These are phyloP conservation scores for Genyomyrus donnyi DNA, from an alignment of 2,113 vertebrate genomes.

Conservation along the genomic window DNA sequence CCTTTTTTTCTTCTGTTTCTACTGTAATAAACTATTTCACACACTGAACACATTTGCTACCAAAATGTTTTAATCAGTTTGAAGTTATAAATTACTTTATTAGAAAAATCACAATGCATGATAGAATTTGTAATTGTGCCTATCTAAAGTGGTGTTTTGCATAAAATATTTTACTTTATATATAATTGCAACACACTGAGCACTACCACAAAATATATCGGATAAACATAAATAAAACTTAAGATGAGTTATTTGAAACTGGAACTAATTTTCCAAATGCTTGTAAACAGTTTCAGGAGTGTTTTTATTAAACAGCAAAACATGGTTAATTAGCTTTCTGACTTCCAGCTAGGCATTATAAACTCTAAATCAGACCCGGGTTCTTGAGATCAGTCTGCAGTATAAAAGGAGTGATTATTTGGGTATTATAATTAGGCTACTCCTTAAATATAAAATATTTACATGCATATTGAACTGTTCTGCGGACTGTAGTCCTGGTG, in stretches of 20 bases:
- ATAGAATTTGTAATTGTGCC: not conserved
- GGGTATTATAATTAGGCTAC: not conserved
- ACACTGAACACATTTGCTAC: not conserved
- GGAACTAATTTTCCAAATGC: not conserved
- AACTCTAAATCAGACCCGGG: not conserved
- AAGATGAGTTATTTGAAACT: not conserved
- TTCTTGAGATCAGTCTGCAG: not conserved
- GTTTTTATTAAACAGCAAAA: not conserved
- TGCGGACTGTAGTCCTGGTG: not conserved
- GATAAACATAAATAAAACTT: not conserved
- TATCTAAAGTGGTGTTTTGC: not conserved
- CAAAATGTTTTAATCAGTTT: not conserved
- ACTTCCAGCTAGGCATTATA: not conserved
- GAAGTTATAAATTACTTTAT: not conserved
- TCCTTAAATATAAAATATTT: not conserved
- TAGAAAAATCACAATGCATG: not conserved
- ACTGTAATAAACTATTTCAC: not conserved
- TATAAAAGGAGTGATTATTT: not conserved
- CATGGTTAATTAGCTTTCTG: not conserved
- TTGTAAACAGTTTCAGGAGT: not conserved
- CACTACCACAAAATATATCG: not conserved
- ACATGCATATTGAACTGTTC: not conserved
- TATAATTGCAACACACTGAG: not conserved
- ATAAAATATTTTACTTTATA: not conserved
- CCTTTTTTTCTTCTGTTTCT: not conserved